These are phyloP conservation scores for Antechinus stuartii DNA, from an alignment of 2,113 vertebrate species.

Conservation along the genomic window DNA sequence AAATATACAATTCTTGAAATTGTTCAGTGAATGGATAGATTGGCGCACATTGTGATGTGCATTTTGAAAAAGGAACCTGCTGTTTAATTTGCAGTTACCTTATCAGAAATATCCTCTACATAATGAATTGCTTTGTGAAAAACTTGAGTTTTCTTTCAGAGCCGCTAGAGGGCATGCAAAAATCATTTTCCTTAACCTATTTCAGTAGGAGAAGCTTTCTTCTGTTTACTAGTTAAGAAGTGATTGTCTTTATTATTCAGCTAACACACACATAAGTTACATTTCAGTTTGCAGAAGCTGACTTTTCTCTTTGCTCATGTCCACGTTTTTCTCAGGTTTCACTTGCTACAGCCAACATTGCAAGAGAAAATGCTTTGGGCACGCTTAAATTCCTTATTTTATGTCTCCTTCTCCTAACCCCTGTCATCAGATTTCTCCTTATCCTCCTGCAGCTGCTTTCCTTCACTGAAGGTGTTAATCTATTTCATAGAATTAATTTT, in stretches of 20 bases:
- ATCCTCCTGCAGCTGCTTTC: slow-evolving; percentile 35
- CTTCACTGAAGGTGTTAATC: slow-evolving; percentile 27
- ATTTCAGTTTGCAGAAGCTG: slow-evolving; percentile 2
- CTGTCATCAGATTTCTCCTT: slow-evolving; percentile 26
- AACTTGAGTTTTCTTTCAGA: neutral
- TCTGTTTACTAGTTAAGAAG: neutral
- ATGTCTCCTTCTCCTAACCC: slow-evolving; percentile 28
- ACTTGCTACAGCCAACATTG: slow-evolving; percentile 43
- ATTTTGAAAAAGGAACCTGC: neutral
- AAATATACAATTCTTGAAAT: neutral
- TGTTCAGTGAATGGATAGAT: neutral
- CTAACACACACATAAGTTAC: slow-evolving; percentile 19
- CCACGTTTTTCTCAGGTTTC: slow-evolving; percentile 32
- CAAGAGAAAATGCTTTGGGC: slow-evolving; percentile 53
- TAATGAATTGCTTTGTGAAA: rapidly evolving
- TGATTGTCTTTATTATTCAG: slow-evolving; percentile 27
- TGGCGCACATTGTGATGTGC: neutral
- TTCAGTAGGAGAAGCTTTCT: neutral
- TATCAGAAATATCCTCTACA: neutral
- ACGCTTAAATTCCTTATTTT: neutral
- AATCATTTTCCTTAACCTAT: neutral
- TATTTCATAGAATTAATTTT: neutral
- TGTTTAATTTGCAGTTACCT: neutral
- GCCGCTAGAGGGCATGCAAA: neutral
- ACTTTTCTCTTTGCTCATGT: neutral